Evolutionary conservation across 2,113 vertebrate species (phyloP).

Genomic region (Lasiurus borealis): DNA sequence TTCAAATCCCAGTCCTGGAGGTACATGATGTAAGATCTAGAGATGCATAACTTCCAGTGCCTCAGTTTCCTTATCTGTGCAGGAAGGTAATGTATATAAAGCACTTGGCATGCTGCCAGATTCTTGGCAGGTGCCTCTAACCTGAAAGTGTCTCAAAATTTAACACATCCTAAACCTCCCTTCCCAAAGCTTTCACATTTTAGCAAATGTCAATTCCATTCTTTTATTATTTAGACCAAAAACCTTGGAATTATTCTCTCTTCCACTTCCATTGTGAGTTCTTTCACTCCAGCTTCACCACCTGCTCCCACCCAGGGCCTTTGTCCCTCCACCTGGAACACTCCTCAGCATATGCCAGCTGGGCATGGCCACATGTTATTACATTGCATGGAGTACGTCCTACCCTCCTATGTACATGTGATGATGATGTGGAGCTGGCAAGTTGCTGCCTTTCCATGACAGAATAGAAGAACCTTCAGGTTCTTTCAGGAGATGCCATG

Average conservation of each 20-base stretch:
- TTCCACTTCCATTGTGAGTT: background rate
- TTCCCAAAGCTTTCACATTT: background rate
- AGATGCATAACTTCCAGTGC: background rate
- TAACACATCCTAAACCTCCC: background rate
- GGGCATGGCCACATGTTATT: background rate
- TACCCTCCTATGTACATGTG: background rate
- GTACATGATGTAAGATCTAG: background rate
- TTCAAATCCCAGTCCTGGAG: background rate
- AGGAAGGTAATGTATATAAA: background rate
- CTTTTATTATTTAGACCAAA: background rate
- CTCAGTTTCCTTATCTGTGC: background rate
- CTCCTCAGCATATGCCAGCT: background rate
- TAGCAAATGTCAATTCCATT: conserved; percentile 34
- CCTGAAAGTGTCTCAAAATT: conserved; percentile 12
- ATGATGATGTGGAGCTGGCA: background rate
- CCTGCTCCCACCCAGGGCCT: background rate
- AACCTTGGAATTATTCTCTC: background rate
- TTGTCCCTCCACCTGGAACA: background rate
- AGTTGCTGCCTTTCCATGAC: background rate
- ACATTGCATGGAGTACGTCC: background rate
- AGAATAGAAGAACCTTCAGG: background rate
- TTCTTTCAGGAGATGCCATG: background rate
- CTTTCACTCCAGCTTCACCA: background rate
- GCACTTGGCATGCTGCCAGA: background rate
- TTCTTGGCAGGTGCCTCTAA: background rate